phyloP scores from a whole-genome alignment of 2,113 vertebrate species.

The Corythornis cristatus region DNA sequence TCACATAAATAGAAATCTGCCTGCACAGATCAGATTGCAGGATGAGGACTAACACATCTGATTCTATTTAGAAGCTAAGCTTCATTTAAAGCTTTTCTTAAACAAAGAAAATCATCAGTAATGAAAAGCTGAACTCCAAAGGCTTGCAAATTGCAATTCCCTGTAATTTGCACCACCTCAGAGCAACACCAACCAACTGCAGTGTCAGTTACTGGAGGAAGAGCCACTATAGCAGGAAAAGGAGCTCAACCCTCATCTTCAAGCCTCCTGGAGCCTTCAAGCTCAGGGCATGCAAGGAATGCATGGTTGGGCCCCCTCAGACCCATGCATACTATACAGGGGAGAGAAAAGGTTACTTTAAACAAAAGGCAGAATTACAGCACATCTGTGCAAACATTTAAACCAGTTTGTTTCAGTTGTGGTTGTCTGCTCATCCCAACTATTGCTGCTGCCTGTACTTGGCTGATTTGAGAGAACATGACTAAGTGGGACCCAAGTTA shows the following conservation, averaged over 20 bases:
- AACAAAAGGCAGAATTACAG: conserved; percentile 24
- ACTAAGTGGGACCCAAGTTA: background rate
- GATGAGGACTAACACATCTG: background rate
- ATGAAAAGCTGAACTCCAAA: background rate
- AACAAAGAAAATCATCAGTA: background rate
- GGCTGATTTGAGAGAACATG: background rate
- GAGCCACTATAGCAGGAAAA: background rate
- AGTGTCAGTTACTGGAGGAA: background rate
- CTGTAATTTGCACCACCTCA: background rate
- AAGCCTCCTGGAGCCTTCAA: background rate
- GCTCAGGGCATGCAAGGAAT: conserved; percentile 13
- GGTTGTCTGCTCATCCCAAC: background rate
- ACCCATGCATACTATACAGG: background rate
- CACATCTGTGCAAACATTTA: conserved; percentile 39
- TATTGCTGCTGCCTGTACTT: background rate
- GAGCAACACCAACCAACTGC: background rate
- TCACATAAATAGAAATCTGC: background rate
- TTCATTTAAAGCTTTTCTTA: conserved; percentile 22
- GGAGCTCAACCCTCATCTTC: background rate
- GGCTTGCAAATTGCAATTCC: background rate
- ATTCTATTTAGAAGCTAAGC: background rate
- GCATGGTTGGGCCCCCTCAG: background rate
- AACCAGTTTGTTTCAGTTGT: background rate
- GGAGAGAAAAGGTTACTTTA: background rate
- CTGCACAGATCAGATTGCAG: background rate